phyloP scores from a whole-genome alignment of 2,113 vertebrate species.

The Pangasianodon hypophthalmus region DNA sequence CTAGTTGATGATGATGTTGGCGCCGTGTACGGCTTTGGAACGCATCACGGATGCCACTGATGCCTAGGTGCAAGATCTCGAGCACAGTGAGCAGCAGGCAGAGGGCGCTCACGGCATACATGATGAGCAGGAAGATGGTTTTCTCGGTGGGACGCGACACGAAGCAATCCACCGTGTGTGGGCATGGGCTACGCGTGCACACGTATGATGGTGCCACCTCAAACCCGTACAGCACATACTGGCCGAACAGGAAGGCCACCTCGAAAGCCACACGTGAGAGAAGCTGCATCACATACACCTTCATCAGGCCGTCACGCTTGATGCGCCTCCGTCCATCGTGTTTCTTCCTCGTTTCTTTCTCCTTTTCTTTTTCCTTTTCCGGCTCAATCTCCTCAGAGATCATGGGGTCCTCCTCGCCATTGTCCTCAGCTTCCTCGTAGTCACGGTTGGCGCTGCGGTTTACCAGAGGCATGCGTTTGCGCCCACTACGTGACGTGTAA shows the following conservation, averaged over 20 bases:
- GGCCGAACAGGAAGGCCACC: slow-evolving; percentile 82
- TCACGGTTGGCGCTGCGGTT: slow-evolving; percentile 78
- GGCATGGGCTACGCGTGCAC: slow-evolving; percentile 84
- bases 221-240: slow-evolving; percentile 85
- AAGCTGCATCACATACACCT: slow-evolving; percentile 84
- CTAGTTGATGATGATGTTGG: slow-evolving; percentile 54
- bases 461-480: slow-evolving; percentile 75
- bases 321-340: slow-evolving; percentile 84
- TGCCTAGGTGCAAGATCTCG: slow-evolving; percentile 84
- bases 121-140: slow-evolving; percentile 87
- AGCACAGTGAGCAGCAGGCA: slow-evolving; percentile 85
- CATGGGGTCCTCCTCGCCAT: slow-evolving; percentile 89
- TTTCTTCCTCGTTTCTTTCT: slow-evolving; percentile 69
- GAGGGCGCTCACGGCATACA: slow-evolving; percentile 84
- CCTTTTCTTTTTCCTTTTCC: slow-evolving; percentile 76
- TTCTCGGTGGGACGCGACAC: slow-evolving; percentile 90
- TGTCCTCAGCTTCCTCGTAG: slow-evolving; percentile 87
- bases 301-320: slow-evolving; percentile 87
- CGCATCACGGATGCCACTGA: slow-evolving; percentile 81
- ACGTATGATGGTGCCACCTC: slow-evolving; percentile 81
- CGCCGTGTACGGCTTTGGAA: slow-evolving; percentile 62
- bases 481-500: slow-evolving; percentile 56
- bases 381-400: slow-evolving; percentile 84
- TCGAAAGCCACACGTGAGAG: slow-evolving; percentile 81
- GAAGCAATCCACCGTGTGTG: slow-evolving; percentile 87